A percentile compares a stretch with the other conserved stretches of the same genome.
These are phyloP conservation scores for Spodoptera frugiperda DNA, from an alignment of 1,140 invertebrate species.

Conservation along the genomic window DNA sequence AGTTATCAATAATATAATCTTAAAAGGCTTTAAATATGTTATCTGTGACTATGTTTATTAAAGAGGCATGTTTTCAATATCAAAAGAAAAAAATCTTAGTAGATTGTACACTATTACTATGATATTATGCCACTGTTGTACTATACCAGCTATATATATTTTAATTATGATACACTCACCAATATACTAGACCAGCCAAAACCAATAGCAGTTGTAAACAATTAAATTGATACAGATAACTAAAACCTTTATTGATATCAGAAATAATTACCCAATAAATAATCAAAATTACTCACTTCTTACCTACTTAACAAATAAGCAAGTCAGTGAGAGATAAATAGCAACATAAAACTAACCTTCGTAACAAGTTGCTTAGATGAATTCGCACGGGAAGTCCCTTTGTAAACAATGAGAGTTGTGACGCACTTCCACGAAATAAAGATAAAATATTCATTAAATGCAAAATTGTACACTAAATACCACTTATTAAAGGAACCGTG, in stretches of 20 bases:
- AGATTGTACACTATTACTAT: too few species aligned
- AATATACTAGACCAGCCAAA: too few species aligned
- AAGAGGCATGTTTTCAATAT: too few species aligned
- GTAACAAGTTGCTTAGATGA: neutral
- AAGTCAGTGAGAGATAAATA: conserved; percentile 5
- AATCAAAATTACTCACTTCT: neutral
- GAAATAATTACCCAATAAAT: neutral
- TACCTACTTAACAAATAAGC: neutral
- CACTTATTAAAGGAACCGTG: neutral
- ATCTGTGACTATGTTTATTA: too few species aligned
- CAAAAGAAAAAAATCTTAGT: too few species aligned
- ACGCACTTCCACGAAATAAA: conserved; percentile 12
- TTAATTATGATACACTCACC: too few species aligned
- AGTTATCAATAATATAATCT: too few species aligned
- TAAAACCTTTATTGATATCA: neutral
- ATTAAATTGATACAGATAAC: neutral
- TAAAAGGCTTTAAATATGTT: too few species aligned
- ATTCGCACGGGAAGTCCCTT: conserved; percentile 19
- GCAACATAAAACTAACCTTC: neutral
- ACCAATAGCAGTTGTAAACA: neutral
- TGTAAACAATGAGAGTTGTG: conserved; percentile 5
- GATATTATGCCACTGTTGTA: too few species aligned
- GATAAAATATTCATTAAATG: neutral
- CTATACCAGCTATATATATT: too few species aligned
- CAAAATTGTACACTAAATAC: neutral